Evolutionary conservation across 1,140 invertebrate species (phyloP).

Genomic region (Drosophila arizonae): DNA sequence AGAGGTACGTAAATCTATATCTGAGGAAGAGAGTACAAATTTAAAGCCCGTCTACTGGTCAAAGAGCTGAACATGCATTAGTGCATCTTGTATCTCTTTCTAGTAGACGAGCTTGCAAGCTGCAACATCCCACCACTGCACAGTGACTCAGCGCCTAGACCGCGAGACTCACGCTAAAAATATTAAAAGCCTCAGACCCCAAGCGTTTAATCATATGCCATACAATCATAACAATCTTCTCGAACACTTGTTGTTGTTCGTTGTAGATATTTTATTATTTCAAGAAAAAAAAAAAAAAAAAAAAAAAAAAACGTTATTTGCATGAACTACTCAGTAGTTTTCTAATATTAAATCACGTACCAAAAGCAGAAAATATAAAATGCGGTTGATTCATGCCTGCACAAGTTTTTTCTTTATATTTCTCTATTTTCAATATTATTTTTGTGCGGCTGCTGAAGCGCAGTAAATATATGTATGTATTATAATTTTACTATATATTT

Average conservation of each 20-base stretch:
- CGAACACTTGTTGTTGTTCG: background rate
- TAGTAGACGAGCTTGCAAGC: background rate
- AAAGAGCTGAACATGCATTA: slow-evolving; percentile 3
- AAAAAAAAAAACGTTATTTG: slow-evolving; percentile 17
- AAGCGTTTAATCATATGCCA: slow-evolving; percentile 19
- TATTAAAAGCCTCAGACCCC: slow-evolving; percentile 7
- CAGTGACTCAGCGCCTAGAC: slow-evolving; percentile 26
- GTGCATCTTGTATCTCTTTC: background rate
- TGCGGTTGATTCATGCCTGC: slow-evolving; percentile 23
- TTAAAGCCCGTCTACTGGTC: slow-evolving; percentile 1
- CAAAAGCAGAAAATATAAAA: slow-evolving; percentile 1
- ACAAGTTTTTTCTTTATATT: slow-evolving; percentile 9
- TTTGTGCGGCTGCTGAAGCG: slow-evolving; percentile 8
- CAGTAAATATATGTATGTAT: background rate
- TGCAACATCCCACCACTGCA: background rate
- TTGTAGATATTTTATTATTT: background rate
- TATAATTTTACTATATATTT: background rate
- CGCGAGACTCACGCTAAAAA: slow-evolving; percentile 22
- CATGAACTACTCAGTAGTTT: slow-evolving; percentile 13
- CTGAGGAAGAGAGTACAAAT: background rate
- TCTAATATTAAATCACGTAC: slow-evolving; percentile 40
- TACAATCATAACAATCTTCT: slow-evolving; percentile 11
- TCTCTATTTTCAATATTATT: slow-evolving; percentile 1
- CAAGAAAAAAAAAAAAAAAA: slow-evolving; percentile 4
- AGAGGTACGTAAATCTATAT: slow-evolving; percentile 32